phyloP scores from a whole-genome alignment of 2,113 vertebrate genomes.

The Elaphurus davidianus region DNA sequence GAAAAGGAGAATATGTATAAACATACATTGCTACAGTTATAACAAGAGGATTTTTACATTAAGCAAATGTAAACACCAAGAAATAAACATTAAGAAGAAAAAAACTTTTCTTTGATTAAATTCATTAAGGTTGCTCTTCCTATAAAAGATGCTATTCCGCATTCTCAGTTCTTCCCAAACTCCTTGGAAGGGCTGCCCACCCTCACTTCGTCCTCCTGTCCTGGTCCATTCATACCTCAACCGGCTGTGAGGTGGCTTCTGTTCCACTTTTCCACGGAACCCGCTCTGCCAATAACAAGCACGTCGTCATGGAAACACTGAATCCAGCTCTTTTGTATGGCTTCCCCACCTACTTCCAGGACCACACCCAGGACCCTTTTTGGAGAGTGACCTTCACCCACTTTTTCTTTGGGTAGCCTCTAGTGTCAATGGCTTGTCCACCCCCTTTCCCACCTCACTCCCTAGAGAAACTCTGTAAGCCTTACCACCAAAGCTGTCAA shows the following conservation, averaged over 20 bases:
- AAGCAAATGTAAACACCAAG: neutral
- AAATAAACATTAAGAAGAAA: neutral
- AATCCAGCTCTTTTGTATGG: neutral
- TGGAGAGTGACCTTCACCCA: neutral
- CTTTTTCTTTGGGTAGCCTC: neutral
- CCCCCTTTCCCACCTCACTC: neutral
- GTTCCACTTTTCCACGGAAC: neutral
- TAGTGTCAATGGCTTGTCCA: neutral
- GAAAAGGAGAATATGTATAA: neutral
- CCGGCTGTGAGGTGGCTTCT: neutral
- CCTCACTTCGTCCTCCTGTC: neutral
- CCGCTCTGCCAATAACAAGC: neutral
- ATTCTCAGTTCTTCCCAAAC: neutral
- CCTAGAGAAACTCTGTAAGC: neutral
- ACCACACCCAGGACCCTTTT: neutral
- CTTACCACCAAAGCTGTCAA: fast-evolving
- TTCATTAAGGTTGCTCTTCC: neutral
- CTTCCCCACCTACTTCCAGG: neutral
- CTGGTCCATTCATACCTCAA: neutral
- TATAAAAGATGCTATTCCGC: neutral
- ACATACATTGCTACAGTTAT: neutral
- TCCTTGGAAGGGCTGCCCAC: neutral
- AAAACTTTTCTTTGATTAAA: neutral
- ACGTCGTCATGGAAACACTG: neutral
- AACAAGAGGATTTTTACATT: neutral